These are phyloP conservation scores for Helicoverpa assulta DNA, from an alignment of 2,888 invertebrate species.

Conservation along the genomic window DNA sequence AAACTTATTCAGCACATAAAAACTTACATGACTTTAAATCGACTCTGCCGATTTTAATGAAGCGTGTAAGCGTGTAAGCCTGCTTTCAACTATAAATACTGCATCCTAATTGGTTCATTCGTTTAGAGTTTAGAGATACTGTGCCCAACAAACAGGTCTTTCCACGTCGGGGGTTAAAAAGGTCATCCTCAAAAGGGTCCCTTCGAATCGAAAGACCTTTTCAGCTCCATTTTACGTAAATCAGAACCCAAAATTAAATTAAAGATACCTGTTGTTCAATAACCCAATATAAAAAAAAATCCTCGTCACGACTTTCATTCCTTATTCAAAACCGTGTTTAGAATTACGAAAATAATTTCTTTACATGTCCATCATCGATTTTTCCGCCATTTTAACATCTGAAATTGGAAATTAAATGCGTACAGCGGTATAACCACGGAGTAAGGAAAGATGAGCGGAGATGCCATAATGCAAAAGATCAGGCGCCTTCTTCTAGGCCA, in stretches of 20 bases:
- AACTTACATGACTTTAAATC: no score
- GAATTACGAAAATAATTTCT: slow-evolving; percentile 38
- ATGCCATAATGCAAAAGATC: no score
- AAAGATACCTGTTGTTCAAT: background rate
- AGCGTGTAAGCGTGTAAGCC: no score
- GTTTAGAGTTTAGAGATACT: no score
- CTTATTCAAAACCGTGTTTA: slow-evolving; percentile 7
- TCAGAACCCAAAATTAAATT: slow-evolving; percentile 1
- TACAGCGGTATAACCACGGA: background rate
- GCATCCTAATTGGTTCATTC: no score
- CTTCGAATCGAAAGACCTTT: background rate
- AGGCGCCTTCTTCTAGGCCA: no score
- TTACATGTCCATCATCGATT: slow-evolving; percentile 19
- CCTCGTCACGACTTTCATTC: slow-evolving; percentile 7
- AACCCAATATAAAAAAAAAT: slow-evolving; percentile 4
- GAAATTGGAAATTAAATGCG: slow-evolving; percentile 45
- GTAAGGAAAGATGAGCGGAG: no score
- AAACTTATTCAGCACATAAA: no score
- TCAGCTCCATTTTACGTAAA: background rate
- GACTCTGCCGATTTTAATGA: no score
- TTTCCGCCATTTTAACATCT: slow-evolving; percentile 16
- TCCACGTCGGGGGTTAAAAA: no score
- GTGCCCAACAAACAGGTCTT: background rate
- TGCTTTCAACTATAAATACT: no score
- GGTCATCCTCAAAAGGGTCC: background rate